Conservation (phyloP, 2,797 vertebrate species). For the Esox lucius region DNA sequence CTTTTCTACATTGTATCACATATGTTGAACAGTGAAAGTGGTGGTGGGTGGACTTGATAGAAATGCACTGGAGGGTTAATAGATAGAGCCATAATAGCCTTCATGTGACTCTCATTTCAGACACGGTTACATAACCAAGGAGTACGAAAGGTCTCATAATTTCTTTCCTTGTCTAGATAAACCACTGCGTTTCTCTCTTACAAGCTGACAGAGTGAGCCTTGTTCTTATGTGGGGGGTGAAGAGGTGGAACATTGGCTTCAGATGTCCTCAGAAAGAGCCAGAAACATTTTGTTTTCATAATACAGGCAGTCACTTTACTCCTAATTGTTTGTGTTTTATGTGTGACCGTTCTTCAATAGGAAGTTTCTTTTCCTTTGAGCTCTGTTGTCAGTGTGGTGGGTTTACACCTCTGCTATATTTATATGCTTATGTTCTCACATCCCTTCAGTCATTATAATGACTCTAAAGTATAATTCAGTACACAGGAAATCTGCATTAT, state of each 20-base stretch:
- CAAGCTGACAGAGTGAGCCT: neutral
- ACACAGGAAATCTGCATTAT: neutral
- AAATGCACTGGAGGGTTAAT: neutral
- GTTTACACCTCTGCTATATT: neutral
- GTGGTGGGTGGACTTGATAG: neutral
- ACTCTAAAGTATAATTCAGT: neutral
- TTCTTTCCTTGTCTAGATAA: slow-evolving; percentile 4
- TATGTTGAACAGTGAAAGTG: neutral
- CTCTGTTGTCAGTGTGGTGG: neutral
- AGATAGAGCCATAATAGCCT: slow-evolving; percentile 50
- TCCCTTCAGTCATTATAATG: neutral
- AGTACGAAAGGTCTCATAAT: slow-evolving; percentile 35
- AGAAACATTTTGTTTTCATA: neutral
- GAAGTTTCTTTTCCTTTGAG: neutral
- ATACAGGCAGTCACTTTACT: neutral
- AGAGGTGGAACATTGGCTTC: neutral
- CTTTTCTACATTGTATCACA: neutral
- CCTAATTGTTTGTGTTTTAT: neutral
- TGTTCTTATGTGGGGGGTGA: neutral
- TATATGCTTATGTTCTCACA: neutral
- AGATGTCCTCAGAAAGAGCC: neutral
- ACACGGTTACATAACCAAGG: slow-evolving; percentile 55
- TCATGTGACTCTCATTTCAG: slow-evolving; percentile 63
- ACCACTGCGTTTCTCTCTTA: neutral
- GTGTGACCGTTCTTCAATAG: neutral